Evolutionary conservation across 2,888 invertebrate species (phyloP).

Genomic region (Eupithecia dodoneata): DNA sequence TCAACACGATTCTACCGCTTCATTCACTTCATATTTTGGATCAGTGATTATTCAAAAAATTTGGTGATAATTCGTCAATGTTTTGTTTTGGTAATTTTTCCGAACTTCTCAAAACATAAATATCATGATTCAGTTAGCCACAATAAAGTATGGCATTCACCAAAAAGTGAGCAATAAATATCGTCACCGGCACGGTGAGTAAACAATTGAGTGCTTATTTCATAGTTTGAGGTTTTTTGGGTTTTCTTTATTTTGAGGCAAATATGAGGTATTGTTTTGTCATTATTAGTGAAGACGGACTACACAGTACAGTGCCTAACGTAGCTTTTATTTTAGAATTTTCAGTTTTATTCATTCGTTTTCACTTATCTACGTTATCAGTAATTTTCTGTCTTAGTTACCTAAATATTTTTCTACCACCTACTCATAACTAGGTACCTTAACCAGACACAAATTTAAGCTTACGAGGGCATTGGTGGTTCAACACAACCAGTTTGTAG

Average conservation of each 20-base stretch:
- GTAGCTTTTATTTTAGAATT: neutral
- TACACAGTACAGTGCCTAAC: neutral
- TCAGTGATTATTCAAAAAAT: conserved; percentile 61
- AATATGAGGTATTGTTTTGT: neutral
- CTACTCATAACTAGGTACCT: neutral
- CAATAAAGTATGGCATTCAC: conserved; percentile 86
- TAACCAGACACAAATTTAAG: neutral
- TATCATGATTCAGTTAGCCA: conserved; percentile 86
- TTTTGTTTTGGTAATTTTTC: conserved; percentile 40
- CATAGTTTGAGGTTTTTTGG: conserved; percentile 27
- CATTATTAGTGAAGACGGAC: neutral
- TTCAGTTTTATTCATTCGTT: neutral
- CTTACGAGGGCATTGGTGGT: neutral
- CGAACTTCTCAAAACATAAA: conserved; percentile 51
- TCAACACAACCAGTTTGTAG: neutral
- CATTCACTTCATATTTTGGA: conserved; percentile 46
- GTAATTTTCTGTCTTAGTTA: neutral
- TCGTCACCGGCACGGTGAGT: conserved; percentile 79
- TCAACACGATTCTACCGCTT: conserved; percentile 52
- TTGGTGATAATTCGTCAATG: conserved; percentile 38
- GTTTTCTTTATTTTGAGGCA: neutral
- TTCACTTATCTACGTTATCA: neutral
- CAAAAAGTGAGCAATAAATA: conserved; percentile 82
- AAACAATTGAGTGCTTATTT: conserved; percentile 78
- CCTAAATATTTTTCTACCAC: neutral